Conservation (phyloP, 2,113 vertebrate species). For the Tachycineta bicolor region DNA sequence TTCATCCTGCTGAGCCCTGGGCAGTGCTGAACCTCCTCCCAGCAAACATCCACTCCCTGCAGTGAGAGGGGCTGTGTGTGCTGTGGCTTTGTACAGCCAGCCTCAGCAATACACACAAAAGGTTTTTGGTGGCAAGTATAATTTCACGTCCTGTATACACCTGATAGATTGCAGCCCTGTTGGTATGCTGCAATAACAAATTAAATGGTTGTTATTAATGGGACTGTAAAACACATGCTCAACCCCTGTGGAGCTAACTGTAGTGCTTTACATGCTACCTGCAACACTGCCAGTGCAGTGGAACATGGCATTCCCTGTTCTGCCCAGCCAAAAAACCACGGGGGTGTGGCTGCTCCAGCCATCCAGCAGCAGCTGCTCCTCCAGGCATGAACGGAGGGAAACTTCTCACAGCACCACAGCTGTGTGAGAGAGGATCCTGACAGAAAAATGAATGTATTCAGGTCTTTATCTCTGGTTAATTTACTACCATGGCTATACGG, state of each 20-base stretch:
- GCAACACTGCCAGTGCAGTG: background rate
- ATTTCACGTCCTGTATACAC: background rate
- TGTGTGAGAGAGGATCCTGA: background rate
- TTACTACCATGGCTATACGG: background rate
- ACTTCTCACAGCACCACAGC: background rate
- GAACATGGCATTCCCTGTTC: background rate
- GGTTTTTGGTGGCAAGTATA: background rate
- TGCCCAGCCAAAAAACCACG: background rate
- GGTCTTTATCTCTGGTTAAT: background rate
- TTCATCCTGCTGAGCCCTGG: background rate
- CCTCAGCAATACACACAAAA: background rate
- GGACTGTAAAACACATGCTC: background rate
- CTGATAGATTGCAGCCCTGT: background rate
- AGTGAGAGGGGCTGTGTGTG: background rate
- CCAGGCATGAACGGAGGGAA: fast-evolving
- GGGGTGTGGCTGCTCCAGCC: background rate
- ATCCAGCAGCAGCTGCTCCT: background rate
- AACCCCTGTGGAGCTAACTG: background rate
- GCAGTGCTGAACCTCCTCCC: background rate
- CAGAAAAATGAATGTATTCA: background rate
- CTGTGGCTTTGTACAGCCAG: background rate
- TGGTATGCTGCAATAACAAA: slow-evolving; percentile 1
- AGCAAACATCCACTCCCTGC: background rate
- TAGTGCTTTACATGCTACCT: background rate
- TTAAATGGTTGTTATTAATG: slow-evolving; percentile 1